Base-by-base conservation (phyloP, 2,113 vertebrate species). In the Rhynchomys soricoides region DNA sequence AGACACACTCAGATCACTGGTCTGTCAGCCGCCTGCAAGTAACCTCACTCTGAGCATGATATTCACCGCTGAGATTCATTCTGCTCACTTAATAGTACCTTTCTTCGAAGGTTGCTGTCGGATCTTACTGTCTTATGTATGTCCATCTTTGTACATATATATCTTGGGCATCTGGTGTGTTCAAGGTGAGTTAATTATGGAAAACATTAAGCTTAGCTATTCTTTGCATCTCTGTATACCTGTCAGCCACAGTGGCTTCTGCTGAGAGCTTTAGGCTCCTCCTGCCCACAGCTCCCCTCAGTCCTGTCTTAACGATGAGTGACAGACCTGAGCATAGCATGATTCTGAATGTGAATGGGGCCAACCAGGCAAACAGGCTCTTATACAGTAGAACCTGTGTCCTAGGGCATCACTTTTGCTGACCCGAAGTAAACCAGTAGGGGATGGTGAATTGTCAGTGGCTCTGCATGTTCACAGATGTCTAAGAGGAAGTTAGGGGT, bases 51-150 rank as follows among this genome's bases (percentile, higher is more conserved):
- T 1, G 7, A 26, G 5, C 0, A 3, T n/a, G 21, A 26, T 26
- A 13, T 4, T 48, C 11, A n/a, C 4, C 4, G n/a, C 12, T 68
- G 3, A 45, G 11, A 17, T 1, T 43, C 31, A 1, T 7, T 73
- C 7, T 21, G 7, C 48, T 45, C 34, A 1, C 22, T 5, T 6
- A 7, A 7, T 4, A 29, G 22, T 3, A 1, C 2, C 40, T 83
- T 10, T 57, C 15, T 55, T 34, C 8, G 21, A 8, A 17, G 15
- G 21, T 8, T 29, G 13, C 48, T 57, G 17, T 78, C 22, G 29
- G 24, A 34, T 17, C 74, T 81, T 43, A 82, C 81, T 37, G 43
- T 17, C 17, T 22, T 62, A 34, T 52, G 40, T 68, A 10, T 37
- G 9, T 17, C 59, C 43, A 45, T 45, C 37, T 37, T 26, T n/a